Evolutionary conservation across 2,113 vertebrate genomes (phyloP).

Genomic region (Butorides virescens): DNA sequence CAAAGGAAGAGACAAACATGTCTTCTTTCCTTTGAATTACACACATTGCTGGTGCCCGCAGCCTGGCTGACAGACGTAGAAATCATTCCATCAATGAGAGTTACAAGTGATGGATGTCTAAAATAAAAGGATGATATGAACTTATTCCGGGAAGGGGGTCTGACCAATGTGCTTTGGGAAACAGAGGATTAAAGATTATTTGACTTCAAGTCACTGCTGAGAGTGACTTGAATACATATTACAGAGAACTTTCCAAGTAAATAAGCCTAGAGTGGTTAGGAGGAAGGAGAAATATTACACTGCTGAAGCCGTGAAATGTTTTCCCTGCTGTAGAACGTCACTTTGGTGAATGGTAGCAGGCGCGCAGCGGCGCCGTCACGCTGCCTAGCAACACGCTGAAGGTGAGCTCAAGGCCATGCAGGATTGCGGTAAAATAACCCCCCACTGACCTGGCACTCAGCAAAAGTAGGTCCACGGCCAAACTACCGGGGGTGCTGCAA

Average conservation of each 20-base stretch:
- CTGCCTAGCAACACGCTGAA: neutral
- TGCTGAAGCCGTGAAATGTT: neutral
- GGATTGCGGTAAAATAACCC: neutral
- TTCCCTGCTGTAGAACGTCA: neutral
- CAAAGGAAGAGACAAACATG: neutral
- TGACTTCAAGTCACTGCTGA: neutral
- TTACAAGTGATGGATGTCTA: neutral
- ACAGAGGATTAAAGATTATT: neutral
- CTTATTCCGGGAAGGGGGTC: neutral
- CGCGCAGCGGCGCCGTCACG: neutral
- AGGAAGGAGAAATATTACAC: neutral
- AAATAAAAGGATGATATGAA: neutral
- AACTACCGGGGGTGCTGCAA: neutral
- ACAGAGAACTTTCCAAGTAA: neutral
- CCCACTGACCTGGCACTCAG: neutral
- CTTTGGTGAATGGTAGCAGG: neutral
- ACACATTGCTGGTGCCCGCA: neutral
- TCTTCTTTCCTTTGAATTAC: neutral
- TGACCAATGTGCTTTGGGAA: neutral
- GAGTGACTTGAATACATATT: neutral
- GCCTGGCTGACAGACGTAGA: neutral
- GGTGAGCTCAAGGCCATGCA: conserved; percentile 15
- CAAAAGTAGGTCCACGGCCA: neutral
- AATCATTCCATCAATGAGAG: neutral
- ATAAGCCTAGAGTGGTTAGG: neutral